Conservation (phyloP, 2,888 invertebrate genomes). For the Oscheius onirici region DNA sequence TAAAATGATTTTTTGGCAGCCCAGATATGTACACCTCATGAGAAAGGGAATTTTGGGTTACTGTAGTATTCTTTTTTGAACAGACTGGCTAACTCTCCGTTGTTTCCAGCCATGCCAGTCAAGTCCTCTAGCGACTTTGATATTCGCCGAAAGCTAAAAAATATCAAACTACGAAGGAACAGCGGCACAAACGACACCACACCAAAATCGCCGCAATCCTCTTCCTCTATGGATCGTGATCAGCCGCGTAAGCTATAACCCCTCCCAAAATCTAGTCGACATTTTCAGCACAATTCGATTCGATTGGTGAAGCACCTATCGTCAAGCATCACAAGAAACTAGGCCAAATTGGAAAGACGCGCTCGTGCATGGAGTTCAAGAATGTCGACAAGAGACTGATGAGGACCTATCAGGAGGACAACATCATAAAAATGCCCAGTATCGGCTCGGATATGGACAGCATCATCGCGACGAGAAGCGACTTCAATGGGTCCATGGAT, state of each 20-base stretch:
- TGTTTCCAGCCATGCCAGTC: constrained; percentile 22
- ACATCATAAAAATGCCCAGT: constrained; percentile 55
- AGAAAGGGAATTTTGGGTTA: too few relatives aligned
- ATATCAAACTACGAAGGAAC: constrained; percentile 29
- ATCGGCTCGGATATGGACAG: constrained; percentile 52
- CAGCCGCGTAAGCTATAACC: constrained; percentile 37
- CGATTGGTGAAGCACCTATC: constrained; percentile 47
- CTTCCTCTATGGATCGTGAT: constrained; percentile 36
- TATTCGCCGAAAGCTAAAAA: constrained; percentile 39
- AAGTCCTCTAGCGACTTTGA: constrained; percentile 49
- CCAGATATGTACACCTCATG: too few relatives aligned
- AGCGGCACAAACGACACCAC: constrained; percentile 36
- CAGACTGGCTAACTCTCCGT: too few relatives aligned
- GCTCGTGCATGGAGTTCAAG: constrained; percentile 49
- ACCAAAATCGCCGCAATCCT: constrained; percentile 39
- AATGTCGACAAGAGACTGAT: constrained; percentile 46
- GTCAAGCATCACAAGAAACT: constrained; percentile 46
- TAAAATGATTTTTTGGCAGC: too few relatives aligned
- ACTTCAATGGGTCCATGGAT: constrained; percentile 15
- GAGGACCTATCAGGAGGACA: constrained; percentile 50
- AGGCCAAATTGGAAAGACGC: constrained; percentile 47
- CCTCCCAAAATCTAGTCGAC: neutral
- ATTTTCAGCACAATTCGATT: constrained; percentile 43
- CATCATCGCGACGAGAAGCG: constrained; percentile 21
- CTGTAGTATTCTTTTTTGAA: too few relatives aligned